phyloP scores from a whole-genome alignment of 2,797 vertebrate genomes.

The Tympanoctomys barrerae region DNA sequence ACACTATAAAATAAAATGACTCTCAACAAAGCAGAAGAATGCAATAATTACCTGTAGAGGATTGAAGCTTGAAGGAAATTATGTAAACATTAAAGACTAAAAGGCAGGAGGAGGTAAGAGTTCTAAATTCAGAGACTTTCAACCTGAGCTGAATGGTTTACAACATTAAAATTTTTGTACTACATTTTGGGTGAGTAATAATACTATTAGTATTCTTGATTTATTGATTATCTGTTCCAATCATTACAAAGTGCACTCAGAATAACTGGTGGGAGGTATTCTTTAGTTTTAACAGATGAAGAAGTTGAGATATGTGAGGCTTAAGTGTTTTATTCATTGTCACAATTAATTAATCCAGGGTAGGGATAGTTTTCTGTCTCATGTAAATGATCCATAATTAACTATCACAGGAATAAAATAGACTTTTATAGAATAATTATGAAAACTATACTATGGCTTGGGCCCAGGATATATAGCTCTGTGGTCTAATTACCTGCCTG shows the following conservation, averaged over 20 bases:
- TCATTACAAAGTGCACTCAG: constrained; percentile 67
- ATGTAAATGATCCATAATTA: constrained; percentile 70
- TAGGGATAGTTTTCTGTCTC: constrained; percentile 43
- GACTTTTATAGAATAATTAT: constrained; percentile 59
- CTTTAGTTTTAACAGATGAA: constrained; percentile 61
- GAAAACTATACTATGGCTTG: constrained; percentile 41
- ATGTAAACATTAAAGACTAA: constrained; percentile 74
- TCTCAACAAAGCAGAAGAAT: constrained; percentile 79
- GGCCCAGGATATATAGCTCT: too few relatives aligned
- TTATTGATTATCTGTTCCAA: constrained; percentile 62
- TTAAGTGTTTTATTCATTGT: constrained; percentile 62
- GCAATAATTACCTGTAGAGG: constrained; percentile 72
- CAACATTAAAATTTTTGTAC: constrained; percentile 48
- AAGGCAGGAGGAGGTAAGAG: constrained; percentile 59
- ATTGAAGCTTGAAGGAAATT: constrained; percentile 67
- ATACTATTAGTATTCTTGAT: constrained; percentile 52
- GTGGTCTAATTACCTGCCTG: too few relatives aligned
- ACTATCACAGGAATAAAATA: constrained; percentile 61
- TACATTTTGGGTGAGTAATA: constrained; percentile 72
- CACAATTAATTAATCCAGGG: constrained; percentile 60
- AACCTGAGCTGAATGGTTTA: constrained; percentile 70
- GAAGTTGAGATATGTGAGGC: constrained; percentile 58
- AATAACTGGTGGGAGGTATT: constrained; percentile 61
- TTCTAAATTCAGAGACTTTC: constrained; percentile 73
- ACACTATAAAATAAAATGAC: constrained; percentile 70